Base-by-base conservation (phyloP, 2,113 vertebrate genomes). In the Embiotoca jacksoni region DNA sequence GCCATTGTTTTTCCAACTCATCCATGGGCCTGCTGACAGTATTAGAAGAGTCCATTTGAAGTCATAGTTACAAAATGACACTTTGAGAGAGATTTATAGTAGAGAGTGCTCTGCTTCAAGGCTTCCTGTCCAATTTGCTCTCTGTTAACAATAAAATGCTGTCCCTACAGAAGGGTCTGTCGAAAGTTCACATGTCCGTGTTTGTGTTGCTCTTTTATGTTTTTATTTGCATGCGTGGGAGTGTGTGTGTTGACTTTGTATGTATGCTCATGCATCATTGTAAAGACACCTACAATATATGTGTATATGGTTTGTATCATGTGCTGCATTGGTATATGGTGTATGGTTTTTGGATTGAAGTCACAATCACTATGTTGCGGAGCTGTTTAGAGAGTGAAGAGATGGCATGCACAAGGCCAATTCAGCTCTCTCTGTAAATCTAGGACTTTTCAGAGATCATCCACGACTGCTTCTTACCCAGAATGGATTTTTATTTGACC, bases 31-130 rank as follows among this genome's bases (percentile, higher is more conserved):
- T 47, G 14, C 65, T 76, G 88, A 89, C 84, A 84, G 79, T 87
- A 85, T 89, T 82, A 75, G 76, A 47, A 58, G 62, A 54, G 85
- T 88, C 72, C 84, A 67, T 89, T 83, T 91, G 80, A 91, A 88
- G 84, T 71, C 78, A 77, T 23, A 84, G 84, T 56, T 73, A 83
- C 73, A 72, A 55, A 53, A 53, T 75, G 80, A 85, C 83, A 86
- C 80, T 81, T 52, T 39, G 66, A 68, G 77, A 89, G 77, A 80
- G 75, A 92, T 91, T 87, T 83, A 84, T 85, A 46, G 74, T 36
- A 44, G 54, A 72, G 52, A 61, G 66, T 54, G 57, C 67, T 73
- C 49, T 15, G 75, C 83, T 83, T 81, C 64, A 53, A 82, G 58
- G 60, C 85, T 80, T 36, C 10, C 0, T 63, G 33, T 71, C 39